Conservation (phyloP, 2,113 vertebrate genomes). For the Sinocyclocheilus rhinocerous region DNA sequence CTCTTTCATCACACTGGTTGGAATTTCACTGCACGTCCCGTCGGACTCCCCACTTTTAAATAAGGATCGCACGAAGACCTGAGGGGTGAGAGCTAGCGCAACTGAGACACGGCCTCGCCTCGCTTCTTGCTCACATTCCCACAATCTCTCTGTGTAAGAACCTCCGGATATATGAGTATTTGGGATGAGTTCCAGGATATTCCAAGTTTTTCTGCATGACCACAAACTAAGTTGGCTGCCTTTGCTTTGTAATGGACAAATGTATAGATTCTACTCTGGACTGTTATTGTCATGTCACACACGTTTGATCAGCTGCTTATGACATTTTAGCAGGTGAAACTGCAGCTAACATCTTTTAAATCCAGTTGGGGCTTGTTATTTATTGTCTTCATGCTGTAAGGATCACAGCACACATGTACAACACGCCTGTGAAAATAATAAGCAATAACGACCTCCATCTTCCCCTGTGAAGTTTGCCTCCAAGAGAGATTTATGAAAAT, state of each 20-base stretch:
- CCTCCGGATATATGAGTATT: slow-evolving; percentile 2
- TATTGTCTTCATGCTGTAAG: slow-evolving; percentile 15
- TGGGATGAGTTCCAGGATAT: slow-evolving; percentile 24
- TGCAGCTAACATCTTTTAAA: background rate
- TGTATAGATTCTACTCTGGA: background rate
- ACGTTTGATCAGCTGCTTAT: background rate
- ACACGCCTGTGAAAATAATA: slow-evolving; percentile 8
- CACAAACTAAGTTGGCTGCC: background rate
- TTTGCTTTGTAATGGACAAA: slow-evolving; percentile 13
- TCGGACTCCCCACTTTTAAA: slow-evolving; percentile 72
- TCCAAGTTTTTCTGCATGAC: background rate
- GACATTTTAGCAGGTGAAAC: background rate
- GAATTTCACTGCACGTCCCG: slow-evolving; percentile 80
- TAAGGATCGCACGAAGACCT: slow-evolving; percentile 47
- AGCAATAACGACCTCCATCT: slow-evolving; percentile 2
- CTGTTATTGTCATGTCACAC: background rate
- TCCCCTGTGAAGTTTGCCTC: slow-evolving; percentile 32
- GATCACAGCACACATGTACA: background rate
- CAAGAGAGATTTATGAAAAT: slow-evolving; percentile 39
- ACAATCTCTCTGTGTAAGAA: slow-evolving; percentile 26
- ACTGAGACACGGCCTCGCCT: slow-evolving; percentile 57
- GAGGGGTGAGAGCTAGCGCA: slow-evolving; percentile 66
- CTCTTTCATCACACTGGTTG: slow-evolving; percentile 82
- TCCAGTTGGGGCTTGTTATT: slow-evolving; percentile 1
- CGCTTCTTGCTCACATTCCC: slow-evolving; percentile 25